Evolutionary conservation across 2,797 vertebrate species (phyloP).

Genomic region (Mus spretus): DNA sequence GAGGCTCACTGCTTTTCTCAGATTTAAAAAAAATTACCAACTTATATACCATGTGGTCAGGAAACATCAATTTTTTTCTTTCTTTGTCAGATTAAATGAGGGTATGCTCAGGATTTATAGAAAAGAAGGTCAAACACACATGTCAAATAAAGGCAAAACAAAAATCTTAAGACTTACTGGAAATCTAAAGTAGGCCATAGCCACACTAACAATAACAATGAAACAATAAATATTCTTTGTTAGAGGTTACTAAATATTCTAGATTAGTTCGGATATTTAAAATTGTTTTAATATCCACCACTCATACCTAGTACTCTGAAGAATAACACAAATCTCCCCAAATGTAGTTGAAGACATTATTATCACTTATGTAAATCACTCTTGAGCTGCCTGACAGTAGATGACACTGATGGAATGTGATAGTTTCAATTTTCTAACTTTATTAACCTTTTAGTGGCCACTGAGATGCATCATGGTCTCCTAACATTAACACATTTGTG

Average conservation of each 20-base stretch:
- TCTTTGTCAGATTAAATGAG: constrained; percentile 41
- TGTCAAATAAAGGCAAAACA: constrained; percentile 56
- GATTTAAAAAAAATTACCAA: constrained; percentile 22
- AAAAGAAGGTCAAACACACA: constrained; percentile 49
- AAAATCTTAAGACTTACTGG: not conserved
- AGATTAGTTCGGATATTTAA: constrained; percentile 57
- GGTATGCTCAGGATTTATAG: constrained; percentile 20
- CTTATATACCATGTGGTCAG: constrained; percentile 7
- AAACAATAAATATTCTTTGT: not conserved
- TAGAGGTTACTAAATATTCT: not conserved
- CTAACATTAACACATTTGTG: constrained; percentile 38
- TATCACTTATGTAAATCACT: constrained; percentile 16
- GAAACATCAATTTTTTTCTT: constrained; percentile 45
- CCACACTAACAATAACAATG: not conserved
- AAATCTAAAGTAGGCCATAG: constrained; percentile 65
- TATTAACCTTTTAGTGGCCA: constrained; percentile 45
- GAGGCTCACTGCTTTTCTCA: constrained; percentile 1
- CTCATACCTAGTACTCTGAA: not conserved
- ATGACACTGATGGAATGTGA: constrained; percentile 8
- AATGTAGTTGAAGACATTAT: constrained; percentile 29
- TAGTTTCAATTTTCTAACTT: constrained; percentile 43
- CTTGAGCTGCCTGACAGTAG: not conserved
- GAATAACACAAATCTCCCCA: not conserved
- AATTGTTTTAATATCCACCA: constrained; percentile 40
- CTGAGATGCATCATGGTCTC: not conserved